Evolutionary conservation across 2,797 vertebrate species (phyloP), one percentile per base, ranked within the genome.

Genomic region (Emydoidea blandingii): DNA sequence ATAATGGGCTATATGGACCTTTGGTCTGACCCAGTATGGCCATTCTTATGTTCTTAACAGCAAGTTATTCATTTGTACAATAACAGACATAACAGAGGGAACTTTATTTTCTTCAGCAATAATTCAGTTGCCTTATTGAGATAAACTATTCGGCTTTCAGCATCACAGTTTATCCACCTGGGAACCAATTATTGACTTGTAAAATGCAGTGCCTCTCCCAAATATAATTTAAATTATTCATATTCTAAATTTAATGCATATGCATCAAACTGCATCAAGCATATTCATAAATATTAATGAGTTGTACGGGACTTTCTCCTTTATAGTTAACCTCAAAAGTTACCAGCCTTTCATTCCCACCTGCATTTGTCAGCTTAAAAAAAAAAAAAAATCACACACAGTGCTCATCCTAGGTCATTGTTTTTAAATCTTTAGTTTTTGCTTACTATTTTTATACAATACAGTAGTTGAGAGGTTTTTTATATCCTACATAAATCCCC

Each of bases 141-240:
- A 87, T 52, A 94, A 95, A 79, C 41, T 84, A 84, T 90, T 78
- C 6, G 3, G 11, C 21, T 86, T 83, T 89, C 62, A 86, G 29
- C 19, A 59, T 93, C 41, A 82, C 29, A 91, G 44, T 93, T 93
- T 96, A 96, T 89, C 93, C 83, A 91, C 62, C 65, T 79, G 72
- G 95, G 88, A 97, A 95, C 83, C 95, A 98, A 95, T 87, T 93
- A 94, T 92, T 97, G 80, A 94, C 87, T 86, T 95, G 95, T 96
- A 94, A 97, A 98, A 96, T 88, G 68, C 76, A 79, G 23, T 34
- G 89, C n/a, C 37, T 19, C 27, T 82, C 96, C 79, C 85, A 91
- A 85, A 95, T 89, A 96, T 76, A 86, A 92, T 95, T 96, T 97
- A 97, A 98, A 97, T 98, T 96, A 97, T 96, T 95, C 91, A 85